Evolutionary conservation across 1,140 invertebrate genomes (phyloP).

Genomic region (Bombus breviceps): DNA sequence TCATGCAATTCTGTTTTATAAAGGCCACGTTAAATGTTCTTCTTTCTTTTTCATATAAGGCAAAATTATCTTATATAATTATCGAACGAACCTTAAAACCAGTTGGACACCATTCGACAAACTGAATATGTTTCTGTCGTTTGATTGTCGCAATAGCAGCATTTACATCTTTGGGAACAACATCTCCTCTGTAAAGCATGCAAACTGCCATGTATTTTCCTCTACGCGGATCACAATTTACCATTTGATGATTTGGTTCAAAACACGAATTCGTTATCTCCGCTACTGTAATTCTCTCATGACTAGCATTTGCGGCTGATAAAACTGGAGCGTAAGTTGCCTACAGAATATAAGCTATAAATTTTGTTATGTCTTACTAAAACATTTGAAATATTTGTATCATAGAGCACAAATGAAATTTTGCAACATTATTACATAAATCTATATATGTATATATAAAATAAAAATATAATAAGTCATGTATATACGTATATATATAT

Average conservation of each 20-base stretch:
- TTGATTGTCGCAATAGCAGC: slow-evolving; percentile 86
- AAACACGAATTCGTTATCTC: slow-evolving; percentile 92
- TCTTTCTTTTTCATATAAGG: not conserved
- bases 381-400: not conserved
- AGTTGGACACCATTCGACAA: slow-evolving; percentile 88
- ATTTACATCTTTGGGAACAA: slow-evolving; percentile 85
- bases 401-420: not conserved
- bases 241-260: slow-evolving; percentile 92
- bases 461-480: too few relatives aligned
- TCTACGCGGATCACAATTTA: slow-evolving; percentile 88
- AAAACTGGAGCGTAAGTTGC: slow-evolving; percentile 90
- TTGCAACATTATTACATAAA: not conserved
- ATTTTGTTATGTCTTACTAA: not conserved
- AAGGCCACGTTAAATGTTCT: not conserved
- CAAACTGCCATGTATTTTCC: slow-evolving; percentile 91
- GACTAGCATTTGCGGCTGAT: slow-evolving; percentile 87
- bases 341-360: slow-evolving; percentile 42
- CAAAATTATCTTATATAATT: not conserved
- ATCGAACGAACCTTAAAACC: slow-evolving; percentile 79
- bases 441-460: too few relatives aligned
- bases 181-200: slow-evolving; percentile 87
- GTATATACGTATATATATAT: too few relatives aligned
- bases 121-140: slow-evolving; percentile 84
- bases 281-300: slow-evolving; percentile 87
- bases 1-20: not conserved